Conservation (phyloP, 2,888 invertebrate genomes). For the Meghimatium bilineatum region DNA sequence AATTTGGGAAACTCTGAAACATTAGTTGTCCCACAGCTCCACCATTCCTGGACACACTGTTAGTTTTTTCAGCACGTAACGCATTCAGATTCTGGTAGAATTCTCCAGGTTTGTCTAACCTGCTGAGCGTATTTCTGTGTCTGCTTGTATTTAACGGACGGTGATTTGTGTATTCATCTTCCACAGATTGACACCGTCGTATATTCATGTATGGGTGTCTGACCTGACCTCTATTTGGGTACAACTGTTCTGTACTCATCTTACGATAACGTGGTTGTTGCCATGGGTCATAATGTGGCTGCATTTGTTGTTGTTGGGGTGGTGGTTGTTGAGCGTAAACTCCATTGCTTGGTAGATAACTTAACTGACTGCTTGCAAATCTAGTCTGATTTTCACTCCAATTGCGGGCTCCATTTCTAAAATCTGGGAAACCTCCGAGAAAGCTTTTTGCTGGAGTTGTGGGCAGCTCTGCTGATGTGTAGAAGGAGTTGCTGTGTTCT, state of each 20-base stretch:
- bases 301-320: background rate
- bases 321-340: background rate
- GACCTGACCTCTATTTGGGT: background rate
- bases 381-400: background rate
- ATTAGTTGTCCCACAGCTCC: background rate
- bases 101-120: background rate
- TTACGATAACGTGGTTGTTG: background rate
- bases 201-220: conserved; percentile 15
- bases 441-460: background rate
- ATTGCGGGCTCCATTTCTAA: background rate
- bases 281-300: background rate
- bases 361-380: background rate
- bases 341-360: background rate
- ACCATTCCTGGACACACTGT: background rate
- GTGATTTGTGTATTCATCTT: background rate
- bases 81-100: conserved; percentile 7
- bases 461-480: conserved; percentile 33
- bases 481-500: conserved; percentile 27
- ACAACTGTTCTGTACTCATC: background rate
- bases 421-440: background rate
- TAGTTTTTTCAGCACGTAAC: background rate
- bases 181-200: conserved; percentile 43
- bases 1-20: background rate
- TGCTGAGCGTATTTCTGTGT: background rate
- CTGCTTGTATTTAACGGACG: background rate